Conservation (phyloP, 1,140 invertebrate species). For the Drosophila obscura region DNA sequence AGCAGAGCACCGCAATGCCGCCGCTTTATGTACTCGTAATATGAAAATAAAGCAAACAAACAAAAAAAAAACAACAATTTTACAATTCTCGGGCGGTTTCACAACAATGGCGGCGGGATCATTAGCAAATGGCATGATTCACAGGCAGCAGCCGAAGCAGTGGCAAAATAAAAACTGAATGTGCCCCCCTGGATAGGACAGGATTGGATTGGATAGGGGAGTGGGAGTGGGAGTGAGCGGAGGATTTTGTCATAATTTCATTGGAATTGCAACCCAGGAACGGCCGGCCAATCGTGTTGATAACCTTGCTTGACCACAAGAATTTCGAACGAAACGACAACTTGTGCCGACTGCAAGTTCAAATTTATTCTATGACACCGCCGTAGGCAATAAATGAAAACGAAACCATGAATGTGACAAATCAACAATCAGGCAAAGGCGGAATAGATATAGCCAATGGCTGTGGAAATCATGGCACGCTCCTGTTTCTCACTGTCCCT, state of each 20-base stretch:
- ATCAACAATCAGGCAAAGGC: constrained; percentile 22
- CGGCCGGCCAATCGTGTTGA: constrained; percentile 53
- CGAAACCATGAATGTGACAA: constrained; percentile 50
- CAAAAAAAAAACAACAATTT: constrained; percentile 10
- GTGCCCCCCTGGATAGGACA: background rate
- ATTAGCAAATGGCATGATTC: constrained; percentile 75
- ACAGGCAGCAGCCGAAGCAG: constrained; percentile 36
- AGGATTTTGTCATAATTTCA: constrained; percentile 68
- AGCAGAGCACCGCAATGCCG: constrained; percentile 11
- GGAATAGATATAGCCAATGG: constrained; percentile 25
- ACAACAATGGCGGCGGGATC: constrained; percentile 62
- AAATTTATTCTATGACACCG: constrained; percentile 53
- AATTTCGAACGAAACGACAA: constrained; percentile 69
- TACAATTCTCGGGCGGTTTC: constrained; percentile 65
- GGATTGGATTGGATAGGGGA: background rate
- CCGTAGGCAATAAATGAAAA: constrained; percentile 59
- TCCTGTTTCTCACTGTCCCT: constrained; percentile 13
- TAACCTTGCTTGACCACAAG: constrained; percentile 79
- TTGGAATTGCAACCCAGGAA: constrained; percentile 52
- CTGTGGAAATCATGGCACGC: constrained; percentile 6
- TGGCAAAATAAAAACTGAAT: constrained; percentile 16
- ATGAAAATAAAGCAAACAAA: constrained; percentile 47
- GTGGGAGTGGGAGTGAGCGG: constrained; percentile 15
- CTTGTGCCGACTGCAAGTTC: constrained; percentile 35
- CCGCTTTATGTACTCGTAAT: constrained; percentile 13